Conservation (phyloP, 92 coral and sea anemone species). For the Zoanthus gigantus region DNA sequence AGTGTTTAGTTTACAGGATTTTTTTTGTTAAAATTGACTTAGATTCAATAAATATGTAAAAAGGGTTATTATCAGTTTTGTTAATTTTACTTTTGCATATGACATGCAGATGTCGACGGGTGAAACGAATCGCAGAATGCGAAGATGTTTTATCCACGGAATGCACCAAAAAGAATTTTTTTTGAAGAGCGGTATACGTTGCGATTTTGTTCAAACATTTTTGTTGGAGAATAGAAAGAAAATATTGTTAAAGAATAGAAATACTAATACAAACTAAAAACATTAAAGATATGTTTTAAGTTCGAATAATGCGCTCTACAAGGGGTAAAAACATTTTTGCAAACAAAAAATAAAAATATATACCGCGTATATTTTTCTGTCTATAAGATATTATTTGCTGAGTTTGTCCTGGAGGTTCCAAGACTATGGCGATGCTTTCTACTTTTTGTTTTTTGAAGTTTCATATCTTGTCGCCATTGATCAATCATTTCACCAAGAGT, state of each 20-base stretch:
- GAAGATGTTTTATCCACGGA: neutral
- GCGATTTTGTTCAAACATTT: neutral
- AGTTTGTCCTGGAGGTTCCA: conserved; percentile 79
- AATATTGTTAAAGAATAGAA: neutral
- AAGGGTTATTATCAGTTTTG: neutral
- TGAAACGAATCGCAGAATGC: neutral
- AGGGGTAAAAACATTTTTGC: neutral
- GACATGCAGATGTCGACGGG: conserved; percentile 3
- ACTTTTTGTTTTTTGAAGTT: conserved; percentile 66
- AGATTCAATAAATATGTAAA: neutral
- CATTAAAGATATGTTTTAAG: neutral
- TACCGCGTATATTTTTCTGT: neutral
- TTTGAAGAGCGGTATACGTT: neutral
- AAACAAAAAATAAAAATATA: neutral
- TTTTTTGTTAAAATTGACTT: neutral
- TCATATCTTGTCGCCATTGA: conserved; percentile 86
- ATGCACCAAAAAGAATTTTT: neutral
- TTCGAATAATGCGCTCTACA: neutral
- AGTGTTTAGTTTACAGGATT: neutral
- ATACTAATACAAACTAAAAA: too few species aligned
- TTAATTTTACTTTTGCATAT: neutral
- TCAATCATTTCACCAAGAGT: conserved; percentile 92
- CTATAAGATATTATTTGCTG: conserved; percentile 76
- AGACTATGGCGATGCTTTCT: conserved; percentile 62
- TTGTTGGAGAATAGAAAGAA: neutral